These are phyloP conservation scores for Parnassius apollo DNA, from an alignment of 2,888 invertebrate species.

Conservation along the genomic window DNA sequence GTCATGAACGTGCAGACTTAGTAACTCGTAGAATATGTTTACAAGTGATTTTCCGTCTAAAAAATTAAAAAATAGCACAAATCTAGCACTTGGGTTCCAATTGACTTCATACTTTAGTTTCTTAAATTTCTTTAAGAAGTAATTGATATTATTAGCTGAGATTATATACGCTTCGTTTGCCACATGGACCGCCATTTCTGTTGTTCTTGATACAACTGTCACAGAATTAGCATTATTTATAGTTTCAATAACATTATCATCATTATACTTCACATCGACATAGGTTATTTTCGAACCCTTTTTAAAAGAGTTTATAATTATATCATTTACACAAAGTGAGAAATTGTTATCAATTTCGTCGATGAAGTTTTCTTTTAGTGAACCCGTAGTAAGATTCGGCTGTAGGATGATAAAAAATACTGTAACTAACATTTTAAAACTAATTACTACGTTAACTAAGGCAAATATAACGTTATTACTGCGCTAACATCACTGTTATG, in stretches of 20 bases:
- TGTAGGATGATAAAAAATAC: no score
- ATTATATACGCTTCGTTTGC: constrained; percentile 13
- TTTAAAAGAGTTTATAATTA: constrained; percentile 3
- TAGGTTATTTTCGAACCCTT: constrained; percentile 8
- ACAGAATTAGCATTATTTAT: constrained; percentile 11
- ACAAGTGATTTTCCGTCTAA: neutral
- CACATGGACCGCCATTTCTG: neutral
- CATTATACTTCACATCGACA: constrained; percentile 1
- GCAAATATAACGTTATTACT: no score
- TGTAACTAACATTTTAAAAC: no score
- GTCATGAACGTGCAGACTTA: constrained; percentile 2
- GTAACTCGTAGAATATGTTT: neutral
- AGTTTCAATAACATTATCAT: constrained; percentile 7
- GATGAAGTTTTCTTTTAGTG: no score
- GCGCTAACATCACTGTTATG: no score
- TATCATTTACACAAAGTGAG: constrained; percentile 9
- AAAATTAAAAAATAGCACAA: constrained; percentile 6
- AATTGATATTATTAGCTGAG: neutral
- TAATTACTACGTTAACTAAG: no score
- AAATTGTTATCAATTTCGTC: no score
- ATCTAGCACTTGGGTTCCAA: constrained; percentile 18
- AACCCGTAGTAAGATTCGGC: no score
- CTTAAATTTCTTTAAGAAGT: neutral
- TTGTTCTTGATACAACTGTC: constrained; percentile 10
- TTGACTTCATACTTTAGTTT: constrained; percentile 5